Percentiles rank a stretch among this genome's conserved stretches.
These are phyloP conservation scores for Scaeva pyrastri DNA, from an alignment of 2,888 invertebrate species.

Conservation along the genomic window DNA sequence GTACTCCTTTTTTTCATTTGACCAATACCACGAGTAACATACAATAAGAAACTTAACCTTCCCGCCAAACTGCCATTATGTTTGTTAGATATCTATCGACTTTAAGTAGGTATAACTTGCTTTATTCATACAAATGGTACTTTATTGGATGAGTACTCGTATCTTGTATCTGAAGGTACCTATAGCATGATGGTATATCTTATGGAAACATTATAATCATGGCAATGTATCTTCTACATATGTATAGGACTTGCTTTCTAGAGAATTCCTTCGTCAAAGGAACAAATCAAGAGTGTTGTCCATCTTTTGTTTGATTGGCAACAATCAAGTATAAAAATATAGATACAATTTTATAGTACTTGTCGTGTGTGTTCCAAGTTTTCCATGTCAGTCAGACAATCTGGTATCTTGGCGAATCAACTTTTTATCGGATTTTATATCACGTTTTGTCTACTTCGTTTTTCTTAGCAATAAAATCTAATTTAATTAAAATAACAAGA, in stretches of 20 bases:
- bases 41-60: slow-evolving; percentile 9
- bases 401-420: slow-evolving; percentile 11
- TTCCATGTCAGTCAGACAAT: slow-evolving; percentile 32
- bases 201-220: slow-evolving; percentile 45
- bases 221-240: slow-evolving; percentile 43
- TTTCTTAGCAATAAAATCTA: slow-evolving; percentile 32
- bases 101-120: slow-evolving; percentile 20
- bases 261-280: slow-evolving; percentile 1
- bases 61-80: slow-evolving; percentile 27
- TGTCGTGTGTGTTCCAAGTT: neutral
- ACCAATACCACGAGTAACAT: neutral
- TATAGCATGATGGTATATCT: too few relatives aligned
- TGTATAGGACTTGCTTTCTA: slow-evolving; percentile 31
- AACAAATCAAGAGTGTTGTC: slow-evolving; percentile 52
- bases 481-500: slow-evolving; percentile 59
- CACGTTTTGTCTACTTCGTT: slow-evolving; percentile 12
- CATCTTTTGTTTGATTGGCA: slow-evolving; percentile 56
- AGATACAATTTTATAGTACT: too few relatives aligned
- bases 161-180: neutral
- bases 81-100: slow-evolving; percentile 60
- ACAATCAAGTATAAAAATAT: slow-evolving; percentile 17
- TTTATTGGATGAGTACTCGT: slow-evolving; percentile 56
- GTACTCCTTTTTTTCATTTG: slow-evolving; percentile 37
- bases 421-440: slow-evolving; percentile 28
- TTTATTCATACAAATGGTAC: slow-evolving; percentile 64